Evolutionary conservation across 2,113 vertebrate species (phyloP).

Genomic region (Polyodon spathula): DNA sequence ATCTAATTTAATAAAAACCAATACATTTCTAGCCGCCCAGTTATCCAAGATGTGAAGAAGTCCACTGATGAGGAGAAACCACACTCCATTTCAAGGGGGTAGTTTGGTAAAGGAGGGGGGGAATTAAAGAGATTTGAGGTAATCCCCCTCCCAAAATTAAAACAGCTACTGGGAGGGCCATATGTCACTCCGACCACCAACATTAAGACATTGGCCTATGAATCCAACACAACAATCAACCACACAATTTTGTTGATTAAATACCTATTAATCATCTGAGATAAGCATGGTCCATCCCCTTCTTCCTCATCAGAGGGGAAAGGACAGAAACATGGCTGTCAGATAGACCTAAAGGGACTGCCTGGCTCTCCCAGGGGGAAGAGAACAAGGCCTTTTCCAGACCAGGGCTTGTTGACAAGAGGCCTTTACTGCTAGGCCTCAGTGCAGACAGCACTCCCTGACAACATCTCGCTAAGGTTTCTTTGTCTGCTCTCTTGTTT

Average conservation of each 20-base stretch:
- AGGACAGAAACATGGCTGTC: conserved; percentile 1
- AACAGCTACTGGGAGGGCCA: too few relatives aligned
- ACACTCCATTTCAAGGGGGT: too few relatives aligned
- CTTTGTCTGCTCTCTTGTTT: conserved; percentile 57
- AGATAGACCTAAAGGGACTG: conserved; percentile 14
- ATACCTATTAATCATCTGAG: conserved; percentile 51
- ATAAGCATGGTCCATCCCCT: conserved; percentile 33
- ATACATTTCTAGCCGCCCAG: too few relatives aligned
- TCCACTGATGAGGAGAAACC: too few relatives aligned
- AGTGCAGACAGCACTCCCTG: conserved; percentile 31
- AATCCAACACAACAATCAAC: neutral
- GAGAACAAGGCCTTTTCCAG: neutral
- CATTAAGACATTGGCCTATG: conserved; percentile 15
- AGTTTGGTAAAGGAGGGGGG: too few relatives aligned
- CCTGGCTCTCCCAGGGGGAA: neutral
- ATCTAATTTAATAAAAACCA: too few relatives aligned
- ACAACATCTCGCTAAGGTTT: conserved; percentile 37
- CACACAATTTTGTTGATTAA: conserved; percentile 27
- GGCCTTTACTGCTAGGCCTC: conserved; percentile 11
- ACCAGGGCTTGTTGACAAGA: conserved; percentile 13
- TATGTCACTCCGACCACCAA: neutral
- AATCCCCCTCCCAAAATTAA: too few relatives aligned
- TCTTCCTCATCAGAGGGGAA: conserved; percentile 18
- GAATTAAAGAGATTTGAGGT: too few relatives aligned
- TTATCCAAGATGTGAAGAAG: too few relatives aligned